Evolutionary conservation across 2,797 vertebrate species (phyloP), one percentile per base, ranked within the genome.

Genomic region (Microtus californicus): DNA sequence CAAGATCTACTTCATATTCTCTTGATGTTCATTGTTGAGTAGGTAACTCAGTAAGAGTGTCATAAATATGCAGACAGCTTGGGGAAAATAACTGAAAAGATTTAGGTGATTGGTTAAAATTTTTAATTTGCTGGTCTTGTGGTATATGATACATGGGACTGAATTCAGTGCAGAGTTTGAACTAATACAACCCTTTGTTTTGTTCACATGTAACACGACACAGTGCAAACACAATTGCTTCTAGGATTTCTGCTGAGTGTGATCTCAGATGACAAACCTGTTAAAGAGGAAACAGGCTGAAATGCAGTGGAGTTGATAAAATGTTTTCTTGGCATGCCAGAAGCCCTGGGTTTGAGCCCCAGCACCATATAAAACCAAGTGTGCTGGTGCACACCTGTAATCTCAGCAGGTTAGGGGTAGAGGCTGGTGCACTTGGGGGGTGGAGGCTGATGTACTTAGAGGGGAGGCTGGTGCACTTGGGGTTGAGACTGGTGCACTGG

Each of bases 161-260:
- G 69, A 89, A 76, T 83, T 74, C 43, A 56, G 4, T 88, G 76
- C 87, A 71, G 78, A 67, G 9, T 87, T 86, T 19, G 61, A 61
- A 67, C 73, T 93, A 67, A n/a, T 51, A 51, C 10, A 82, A 12
- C 45, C 29, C 21, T 86, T 76, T 45, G 77, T 74, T 81, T 85
- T 78, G 54, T 63, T 89, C 93, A n/a, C 19, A 67, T 25, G 14
- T 61, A 83, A 79, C 43, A 51, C 2, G 12, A 73, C 74, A 85
- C 3, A 73, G 51, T 61, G 2, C 77, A 95, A 94, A 93, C 48
- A 92, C n/a, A 56, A 14, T 77, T 63, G 67, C 78, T 86, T 90
- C 40, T 88, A 78, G 59, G 94, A 78, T 94, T 94, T 93, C 71
- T 69, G 25, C 31, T 25, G 43, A 67, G 69, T 73, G 43, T 86